Base-by-base conservation (phyloP, 2,888 invertebrate genomes). In the Patella depressa region DNA sequence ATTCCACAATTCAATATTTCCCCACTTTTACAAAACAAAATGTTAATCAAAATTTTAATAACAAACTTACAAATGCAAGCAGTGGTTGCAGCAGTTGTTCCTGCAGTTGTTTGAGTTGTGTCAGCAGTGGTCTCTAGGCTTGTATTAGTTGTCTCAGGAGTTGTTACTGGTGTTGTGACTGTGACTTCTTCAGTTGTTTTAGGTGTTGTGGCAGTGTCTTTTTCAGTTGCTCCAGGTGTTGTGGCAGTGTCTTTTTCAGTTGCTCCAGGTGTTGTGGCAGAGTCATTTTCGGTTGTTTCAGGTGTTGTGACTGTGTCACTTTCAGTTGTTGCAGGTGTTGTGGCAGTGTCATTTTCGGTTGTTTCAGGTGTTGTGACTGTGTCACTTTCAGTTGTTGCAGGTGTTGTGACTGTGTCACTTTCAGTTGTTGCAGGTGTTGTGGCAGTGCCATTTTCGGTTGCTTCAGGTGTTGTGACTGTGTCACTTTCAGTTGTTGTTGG, bases 391-490 rank as follows among this genome's bases (percentile, higher is more conserved):
- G 65, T 65, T n/a, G 65, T 12, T 3, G 12, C n/a, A 0, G n/a
- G 19, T 2, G 65, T n/a, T 0, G 19, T 65, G 4, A 34, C 34
- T 34, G 34, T 34, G 34, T 2, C 34, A 65, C 2, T 65, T 65
- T 19, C 65, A 14, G 65, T 65, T 2, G n/a, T 12, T 2, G 12
- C 65, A 65, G 2, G 24, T 45, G 75, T 77, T 57, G 70, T 70
- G 53, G 24, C 59, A 15, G 55, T 78, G 19, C 57, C 53, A 45
- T 71, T 59, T n/a, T 54, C n/a, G n/a, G 77, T 71, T 19, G 72
- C 3, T 2, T 24, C 65, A 65, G 2, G 24, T 45, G 75, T 77
- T 57, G 70, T 70, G 53, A 53, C 59, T 19, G 55, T 78, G 19
- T 70, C 53, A 45, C 71, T 59, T n/a, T 54, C n/a, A 45, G 77